Conservation (phyloP, 2,888 invertebrate species). For the Sminthurides aquaticus region DNA sequence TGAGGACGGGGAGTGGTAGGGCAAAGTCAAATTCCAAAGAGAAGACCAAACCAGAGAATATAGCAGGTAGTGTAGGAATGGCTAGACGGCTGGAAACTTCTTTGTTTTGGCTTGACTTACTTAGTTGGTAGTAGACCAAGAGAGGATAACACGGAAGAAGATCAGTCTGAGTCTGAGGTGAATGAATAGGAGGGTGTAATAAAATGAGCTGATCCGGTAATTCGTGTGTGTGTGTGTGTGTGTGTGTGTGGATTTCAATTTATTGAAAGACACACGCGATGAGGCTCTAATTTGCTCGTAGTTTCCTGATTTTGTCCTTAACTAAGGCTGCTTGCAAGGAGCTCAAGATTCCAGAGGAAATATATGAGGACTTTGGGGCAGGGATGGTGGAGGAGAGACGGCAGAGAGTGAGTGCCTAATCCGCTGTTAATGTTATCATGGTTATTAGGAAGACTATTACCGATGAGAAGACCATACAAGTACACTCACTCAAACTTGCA, state of each 20-base stretch:
- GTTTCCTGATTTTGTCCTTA: background rate
- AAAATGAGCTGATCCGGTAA: no score
- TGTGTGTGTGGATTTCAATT: background rate
- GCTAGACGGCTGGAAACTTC: no score
- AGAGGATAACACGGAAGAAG: background rate
- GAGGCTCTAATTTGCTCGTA: background rate
- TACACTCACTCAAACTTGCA: background rate
- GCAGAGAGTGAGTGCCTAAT: background rate
- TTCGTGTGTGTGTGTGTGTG: no score
- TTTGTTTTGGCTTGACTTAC: no score
- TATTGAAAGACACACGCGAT: background rate
- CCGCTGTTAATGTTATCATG: background rate
- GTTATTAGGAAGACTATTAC: background rate
- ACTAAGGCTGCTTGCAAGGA: background rate
- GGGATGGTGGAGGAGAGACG: background rate
- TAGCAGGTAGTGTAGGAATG: no score
- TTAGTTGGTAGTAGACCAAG: no score
- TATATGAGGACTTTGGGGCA: no score
- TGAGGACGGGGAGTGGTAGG: background rate
- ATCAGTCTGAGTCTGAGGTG: background rate
- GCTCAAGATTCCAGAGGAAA: background rate
- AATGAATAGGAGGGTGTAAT: background rate
- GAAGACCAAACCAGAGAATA: no score
- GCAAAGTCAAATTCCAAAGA: no score
- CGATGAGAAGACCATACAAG: background rate